These are phyloP conservation scores for Himalopsyche kuldschensis DNA, from an alignment of 2,888 invertebrate genomes.

Conservation along the genomic window DNA sequence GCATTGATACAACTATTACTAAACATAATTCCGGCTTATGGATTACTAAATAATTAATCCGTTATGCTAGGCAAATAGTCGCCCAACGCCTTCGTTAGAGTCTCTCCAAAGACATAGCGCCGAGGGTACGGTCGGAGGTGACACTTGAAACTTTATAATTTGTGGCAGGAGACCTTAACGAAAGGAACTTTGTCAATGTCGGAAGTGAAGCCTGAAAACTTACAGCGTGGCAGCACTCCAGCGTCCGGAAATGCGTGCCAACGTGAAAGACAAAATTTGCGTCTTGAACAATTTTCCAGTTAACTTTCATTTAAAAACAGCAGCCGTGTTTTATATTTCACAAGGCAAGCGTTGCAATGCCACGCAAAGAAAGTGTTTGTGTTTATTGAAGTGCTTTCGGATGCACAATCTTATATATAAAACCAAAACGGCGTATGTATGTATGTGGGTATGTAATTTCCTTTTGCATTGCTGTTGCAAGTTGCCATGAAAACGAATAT, in stretches of 20 bases:
- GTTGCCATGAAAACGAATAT: no score
- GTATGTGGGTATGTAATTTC: no score
- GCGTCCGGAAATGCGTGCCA: background rate
- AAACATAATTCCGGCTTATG: background rate
- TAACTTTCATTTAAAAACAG: no score
- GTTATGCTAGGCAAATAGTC: background rate
- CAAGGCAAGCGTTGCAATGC: no score
- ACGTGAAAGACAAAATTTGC: no score
- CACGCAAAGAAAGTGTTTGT: no score
- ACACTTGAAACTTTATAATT: background rate
- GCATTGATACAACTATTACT: background rate
- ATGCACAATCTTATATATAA: no score
- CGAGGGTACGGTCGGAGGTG: background rate
- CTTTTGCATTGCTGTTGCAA: no score
- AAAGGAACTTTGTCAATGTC: background rate
- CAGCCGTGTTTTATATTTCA: no score
- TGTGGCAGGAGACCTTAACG: background rate
- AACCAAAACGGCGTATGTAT: no score
- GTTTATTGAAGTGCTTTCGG: no score
- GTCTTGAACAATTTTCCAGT: no score
- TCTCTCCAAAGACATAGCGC: background rate
- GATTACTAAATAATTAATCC: background rate
- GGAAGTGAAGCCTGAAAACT: background rate
- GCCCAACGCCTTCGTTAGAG: background rate
- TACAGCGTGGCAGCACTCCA: background rate